phyloP scores from a whole-genome alignment of 1,140 invertebrate species.

The Drosophila simulans region DNA sequence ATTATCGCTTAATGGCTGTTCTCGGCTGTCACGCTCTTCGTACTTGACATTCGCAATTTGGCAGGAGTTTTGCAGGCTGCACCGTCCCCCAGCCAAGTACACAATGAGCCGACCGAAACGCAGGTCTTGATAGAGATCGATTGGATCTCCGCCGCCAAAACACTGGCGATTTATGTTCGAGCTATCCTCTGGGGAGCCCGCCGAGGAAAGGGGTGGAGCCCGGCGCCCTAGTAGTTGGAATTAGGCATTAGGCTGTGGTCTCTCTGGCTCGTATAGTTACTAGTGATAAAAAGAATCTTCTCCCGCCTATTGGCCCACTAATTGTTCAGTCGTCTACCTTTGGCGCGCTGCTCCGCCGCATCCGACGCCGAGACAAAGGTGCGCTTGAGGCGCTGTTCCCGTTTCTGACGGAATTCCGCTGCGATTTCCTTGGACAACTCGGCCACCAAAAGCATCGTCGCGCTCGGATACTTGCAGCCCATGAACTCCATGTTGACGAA shows the following conservation, averaged over 20 bases:
- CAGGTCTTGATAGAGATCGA: conserved; percentile 60
- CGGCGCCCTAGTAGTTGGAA: conserved; percentile 66
- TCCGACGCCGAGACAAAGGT: conserved; percentile 92
- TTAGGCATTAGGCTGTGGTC: conserved; percentile 59
- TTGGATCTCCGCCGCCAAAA: conserved; percentile 61
- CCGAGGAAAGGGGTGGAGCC: neutral
- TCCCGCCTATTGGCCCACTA: conserved; percentile 26
- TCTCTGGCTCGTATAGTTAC: conserved; percentile 62
- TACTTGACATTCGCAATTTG: conserved; percentile 41
- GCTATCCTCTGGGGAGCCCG: conserved; percentile 2
- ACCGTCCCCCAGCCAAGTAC: conserved; percentile 60
- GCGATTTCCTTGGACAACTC: conserved; percentile 90
- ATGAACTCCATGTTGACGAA: conserved; percentile 93
- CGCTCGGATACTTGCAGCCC: conserved; percentile 92
- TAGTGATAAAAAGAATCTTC: conserved; percentile 55
- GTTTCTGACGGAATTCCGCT: conserved; percentile 88
- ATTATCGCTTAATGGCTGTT: conserved; percentile 6
- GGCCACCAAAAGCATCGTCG: conserved; percentile 91
- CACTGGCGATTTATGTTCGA: conserved; percentile 42
- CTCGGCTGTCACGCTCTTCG: conserved; percentile 42
- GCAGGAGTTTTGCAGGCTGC: conserved; percentile 64
- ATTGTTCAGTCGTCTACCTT: conserved; percentile 86
- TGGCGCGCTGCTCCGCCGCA: conserved; percentile 90
- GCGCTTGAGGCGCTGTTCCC: conserved; percentile 89
- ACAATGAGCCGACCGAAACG: conserved; percentile 56